Conservation (phyloP, 1,140 invertebrate species). For the Semibalanus balanoides region DNA sequence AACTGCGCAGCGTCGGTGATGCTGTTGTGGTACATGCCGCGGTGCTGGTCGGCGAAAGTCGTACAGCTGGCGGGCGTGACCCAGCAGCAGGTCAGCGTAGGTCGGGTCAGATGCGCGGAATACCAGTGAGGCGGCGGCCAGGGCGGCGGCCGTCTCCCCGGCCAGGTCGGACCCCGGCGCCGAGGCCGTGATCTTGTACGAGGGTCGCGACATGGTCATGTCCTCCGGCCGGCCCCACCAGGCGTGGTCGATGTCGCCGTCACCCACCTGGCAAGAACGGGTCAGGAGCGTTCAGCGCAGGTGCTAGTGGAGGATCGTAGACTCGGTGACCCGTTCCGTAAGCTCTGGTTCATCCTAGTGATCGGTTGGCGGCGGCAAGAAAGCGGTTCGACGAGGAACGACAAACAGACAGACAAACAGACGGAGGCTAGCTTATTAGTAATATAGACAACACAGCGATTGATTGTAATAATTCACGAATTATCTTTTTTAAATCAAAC, state of each 20-base stretch:
- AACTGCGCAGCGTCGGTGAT: conserved; percentile 33
- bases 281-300: too few species aligned
- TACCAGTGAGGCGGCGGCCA: conserved; percentile 41
- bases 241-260: conserved; percentile 19
- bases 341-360: too few species aligned
- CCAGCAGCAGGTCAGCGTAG: conserved; percentile 37
- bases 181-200: conserved; percentile 41
- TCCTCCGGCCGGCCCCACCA: conserved; percentile 48
- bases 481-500: too few species aligned
- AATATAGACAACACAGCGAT: too few species aligned
- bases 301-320: too few species aligned
- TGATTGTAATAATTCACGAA: too few species aligned
- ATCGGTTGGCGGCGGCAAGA: too few species aligned
- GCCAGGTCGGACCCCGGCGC: conserved; percentile 45
- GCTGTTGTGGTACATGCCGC: conserved; percentile 41
- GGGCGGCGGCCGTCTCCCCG: conserved; percentile 44
- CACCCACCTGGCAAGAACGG: conserved; percentile 6
- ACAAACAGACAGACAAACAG: too few species aligned
- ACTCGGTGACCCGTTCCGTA: too few species aligned
- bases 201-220: conserved; percentile 41
- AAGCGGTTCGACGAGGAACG: too few species aligned
- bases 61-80: conserved; percentile 41
- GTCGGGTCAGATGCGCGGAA: conserved; percentile 27
- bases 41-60: conserved; percentile 41
- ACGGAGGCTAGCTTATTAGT: too few species aligned